Conservation (phyloP, 2,797 vertebrate genomes). For the Sardinella longiceps region DNA sequence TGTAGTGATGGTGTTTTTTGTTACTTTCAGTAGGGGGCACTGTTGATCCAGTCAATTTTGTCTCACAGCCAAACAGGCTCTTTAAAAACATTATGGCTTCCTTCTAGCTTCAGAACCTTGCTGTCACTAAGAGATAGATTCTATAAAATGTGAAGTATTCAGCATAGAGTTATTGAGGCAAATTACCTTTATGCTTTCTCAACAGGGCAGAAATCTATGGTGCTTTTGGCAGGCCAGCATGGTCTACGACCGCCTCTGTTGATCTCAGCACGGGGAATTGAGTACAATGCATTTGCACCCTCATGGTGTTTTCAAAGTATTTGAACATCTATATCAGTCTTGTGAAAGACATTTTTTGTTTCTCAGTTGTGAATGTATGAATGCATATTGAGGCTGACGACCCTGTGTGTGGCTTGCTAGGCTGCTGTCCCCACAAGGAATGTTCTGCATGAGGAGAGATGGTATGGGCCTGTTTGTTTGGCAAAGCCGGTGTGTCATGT, state of each 20-base stretch:
- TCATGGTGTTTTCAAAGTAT: neutral
- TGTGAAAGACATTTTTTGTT: neutral
- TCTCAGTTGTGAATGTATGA: neutral
- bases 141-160: neutral
- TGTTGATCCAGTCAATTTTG: constrained; percentile 65
- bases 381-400: neutral
- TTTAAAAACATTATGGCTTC: neutral
- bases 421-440: neutral
- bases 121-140: constrained; percentile 3
- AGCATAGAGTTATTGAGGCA: neutral
- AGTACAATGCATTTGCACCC: neutral
- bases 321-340: neutral
- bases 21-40: constrained; percentile 69
- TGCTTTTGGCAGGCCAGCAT: neutral
- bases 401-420: neutral
- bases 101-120: neutral
- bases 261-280: neutral
- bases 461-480: constrained; percentile 48
- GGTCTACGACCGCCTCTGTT: neutral
- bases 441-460: constrained; percentile 6
- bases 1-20: neutral
- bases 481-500: constrained; percentile 11
- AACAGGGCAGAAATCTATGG: neutral
- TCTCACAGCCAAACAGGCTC: neutral
- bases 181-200: neutral